phyloP scores from a whole-genome alignment of 1,140 invertebrate species.

The Heliconius congener region DNA sequence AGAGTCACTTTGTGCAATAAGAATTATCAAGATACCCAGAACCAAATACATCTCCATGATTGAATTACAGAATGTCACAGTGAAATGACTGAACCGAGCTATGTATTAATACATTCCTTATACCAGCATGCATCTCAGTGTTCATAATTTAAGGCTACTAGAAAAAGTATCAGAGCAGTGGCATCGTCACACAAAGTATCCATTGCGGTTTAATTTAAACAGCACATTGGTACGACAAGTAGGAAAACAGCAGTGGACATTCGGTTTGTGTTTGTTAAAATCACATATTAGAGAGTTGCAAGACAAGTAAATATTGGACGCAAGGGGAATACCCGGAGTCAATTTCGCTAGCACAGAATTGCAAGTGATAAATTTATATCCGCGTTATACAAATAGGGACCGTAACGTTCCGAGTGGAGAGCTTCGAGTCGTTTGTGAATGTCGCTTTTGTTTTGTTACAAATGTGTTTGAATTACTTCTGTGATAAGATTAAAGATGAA shows the following conservation, averaged over 20 bases:
- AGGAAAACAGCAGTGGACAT: slow-evolving; percentile 39
- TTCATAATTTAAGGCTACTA: slow-evolving; percentile 29
- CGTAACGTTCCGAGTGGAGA: slow-evolving; percentile 46
- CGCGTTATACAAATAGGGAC: slow-evolving; percentile 49
- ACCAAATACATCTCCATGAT: slow-evolving; percentile 55
- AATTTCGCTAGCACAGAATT: slow-evolving; percentile 62
- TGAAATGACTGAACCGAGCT: slow-evolving; percentile 40
- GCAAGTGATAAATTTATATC: slow-evolving; percentile 56
- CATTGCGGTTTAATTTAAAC: slow-evolving; percentile 29
- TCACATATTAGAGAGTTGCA: slow-evolving; percentile 15
- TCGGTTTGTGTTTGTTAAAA: slow-evolving; percentile 2
- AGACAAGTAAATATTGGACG: slow-evolving; percentile 46
- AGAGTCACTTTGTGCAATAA: slow-evolving; percentile 33
- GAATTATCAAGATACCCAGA: slow-evolving; percentile 46
- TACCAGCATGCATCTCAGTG: slow-evolving; percentile 40
- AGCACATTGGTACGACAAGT: neutral
- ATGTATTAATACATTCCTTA: slow-evolving; percentile 58
- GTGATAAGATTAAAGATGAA: slow-evolving; percentile 49
- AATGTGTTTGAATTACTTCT: slow-evolving; percentile 44
- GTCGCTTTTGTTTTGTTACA: slow-evolving; percentile 39
- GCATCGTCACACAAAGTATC: slow-evolving; percentile 19
- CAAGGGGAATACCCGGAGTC: slow-evolving; percentile 66
- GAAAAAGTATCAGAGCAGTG: slow-evolving; percentile 7
- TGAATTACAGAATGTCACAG: slow-evolving; percentile 45
- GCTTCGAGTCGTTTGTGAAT: slow-evolving; percentile 42